phyloP scores from a whole-genome alignment of 2,113 vertebrate species.

The Macheiramphus alcinus region DNA sequence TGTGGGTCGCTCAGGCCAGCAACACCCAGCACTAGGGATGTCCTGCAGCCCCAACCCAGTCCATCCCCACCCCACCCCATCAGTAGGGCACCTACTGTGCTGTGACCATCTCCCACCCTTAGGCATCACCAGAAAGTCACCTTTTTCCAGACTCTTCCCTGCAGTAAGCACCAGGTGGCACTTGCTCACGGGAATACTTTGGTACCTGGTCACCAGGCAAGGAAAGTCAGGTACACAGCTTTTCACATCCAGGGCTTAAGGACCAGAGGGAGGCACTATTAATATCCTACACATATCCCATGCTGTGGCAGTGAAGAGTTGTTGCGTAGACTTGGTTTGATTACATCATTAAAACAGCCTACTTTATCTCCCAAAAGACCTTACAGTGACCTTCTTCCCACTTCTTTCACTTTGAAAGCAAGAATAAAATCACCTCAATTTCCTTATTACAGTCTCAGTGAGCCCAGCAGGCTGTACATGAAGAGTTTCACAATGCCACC shows the following conservation, averaged over 20 bases:
- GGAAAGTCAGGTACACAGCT: background rate
- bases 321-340: background rate
- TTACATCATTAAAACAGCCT: background rate
- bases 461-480: background rate
- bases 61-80: background rate
- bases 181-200: background rate
- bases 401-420: background rate
- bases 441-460: background rate
- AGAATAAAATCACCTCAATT: background rate
- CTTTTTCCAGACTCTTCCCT: background rate
- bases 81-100: accelerated
- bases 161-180: background rate
- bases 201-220: background rate
- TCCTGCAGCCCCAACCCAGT: background rate
- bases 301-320: background rate
- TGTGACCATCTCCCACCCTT: background rate
- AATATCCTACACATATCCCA: background rate
- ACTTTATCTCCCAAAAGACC: background rate
- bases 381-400: background rate
- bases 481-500: background rate
- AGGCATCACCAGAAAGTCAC: background rate
- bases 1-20: accelerated
- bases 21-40: background rate
- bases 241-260: background rate
- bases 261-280: background rate